These are phyloP conservation scores for Neopelma chrysocephalum DNA, from an alignment of 2,797 vertebrate genomes.

Conservation along the genomic window DNA sequence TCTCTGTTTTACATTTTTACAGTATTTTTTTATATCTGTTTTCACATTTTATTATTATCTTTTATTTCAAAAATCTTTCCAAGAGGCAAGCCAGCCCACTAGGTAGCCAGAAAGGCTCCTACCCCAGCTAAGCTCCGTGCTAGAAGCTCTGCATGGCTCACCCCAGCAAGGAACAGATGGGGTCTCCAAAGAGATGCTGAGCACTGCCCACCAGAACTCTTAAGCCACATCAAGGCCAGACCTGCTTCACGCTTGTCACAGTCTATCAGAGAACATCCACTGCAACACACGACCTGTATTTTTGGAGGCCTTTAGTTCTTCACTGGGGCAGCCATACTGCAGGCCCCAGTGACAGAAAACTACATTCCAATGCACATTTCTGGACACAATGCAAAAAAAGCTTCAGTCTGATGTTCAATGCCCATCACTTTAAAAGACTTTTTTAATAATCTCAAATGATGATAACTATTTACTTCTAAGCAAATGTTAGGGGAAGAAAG, in stretches of 20 bases:
- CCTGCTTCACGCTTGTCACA: background rate
- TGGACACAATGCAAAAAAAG: background rate
- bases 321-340: background rate
- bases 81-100: background rate
- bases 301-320: background rate
- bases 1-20: background rate
- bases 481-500: background rate
- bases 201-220: background rate
- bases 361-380: background rate
- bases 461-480: background rate
- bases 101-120: background rate
- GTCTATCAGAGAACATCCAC: background rate
- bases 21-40: background rate
- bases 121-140: background rate
- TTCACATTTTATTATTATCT: background rate
- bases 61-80: background rate
- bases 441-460: background rate
- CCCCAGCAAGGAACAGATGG: background rate
- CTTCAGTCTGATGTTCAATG: background rate
- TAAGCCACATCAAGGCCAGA: background rate
- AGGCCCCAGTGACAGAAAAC: background rate
- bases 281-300: background rate
- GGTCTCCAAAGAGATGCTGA: background rate
- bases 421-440: background rate
- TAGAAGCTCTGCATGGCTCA: background rate